These are phyloP conservation scores for Gopherus flavomarginatus DNA, from an alignment of 2,113 vertebrate species.

Conservation along the genomic window DNA sequence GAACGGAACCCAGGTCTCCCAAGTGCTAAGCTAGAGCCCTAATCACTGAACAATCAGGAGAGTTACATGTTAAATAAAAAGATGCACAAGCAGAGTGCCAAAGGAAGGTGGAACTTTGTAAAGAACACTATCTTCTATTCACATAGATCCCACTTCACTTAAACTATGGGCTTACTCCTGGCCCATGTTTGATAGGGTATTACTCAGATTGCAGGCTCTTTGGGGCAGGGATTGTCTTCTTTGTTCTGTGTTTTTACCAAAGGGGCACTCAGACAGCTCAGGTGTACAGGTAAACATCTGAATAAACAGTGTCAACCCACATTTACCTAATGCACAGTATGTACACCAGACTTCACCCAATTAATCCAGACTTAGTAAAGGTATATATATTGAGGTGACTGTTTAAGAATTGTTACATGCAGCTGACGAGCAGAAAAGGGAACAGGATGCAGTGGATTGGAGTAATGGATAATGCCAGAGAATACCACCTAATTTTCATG, in stretches of 20 bases:
- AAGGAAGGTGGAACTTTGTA: neutral
- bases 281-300: neutral
- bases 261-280: neutral
- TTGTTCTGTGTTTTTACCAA: neutral
- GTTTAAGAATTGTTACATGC: neutral
- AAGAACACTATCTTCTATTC: neutral
- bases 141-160: neutral
- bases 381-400: neutral
- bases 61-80: neutral
- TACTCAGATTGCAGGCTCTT: too few relatives aligned
- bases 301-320: neutral
- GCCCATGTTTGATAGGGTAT: neutral
- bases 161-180: neutral
- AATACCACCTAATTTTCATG: neutral
- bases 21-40: neutral
- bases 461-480: neutral
- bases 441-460: neutral
- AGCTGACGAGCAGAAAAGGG: neutral
- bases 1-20: neutral
- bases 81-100: neutral
- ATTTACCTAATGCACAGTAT: fast-evolving
- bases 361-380: neutral
- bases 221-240: neutral
- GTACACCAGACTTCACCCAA: neutral
- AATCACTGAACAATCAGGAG: neutral